Conservation (phyloP, 92 coral and sea anemone species). For the Porites divaricata region DNA sequence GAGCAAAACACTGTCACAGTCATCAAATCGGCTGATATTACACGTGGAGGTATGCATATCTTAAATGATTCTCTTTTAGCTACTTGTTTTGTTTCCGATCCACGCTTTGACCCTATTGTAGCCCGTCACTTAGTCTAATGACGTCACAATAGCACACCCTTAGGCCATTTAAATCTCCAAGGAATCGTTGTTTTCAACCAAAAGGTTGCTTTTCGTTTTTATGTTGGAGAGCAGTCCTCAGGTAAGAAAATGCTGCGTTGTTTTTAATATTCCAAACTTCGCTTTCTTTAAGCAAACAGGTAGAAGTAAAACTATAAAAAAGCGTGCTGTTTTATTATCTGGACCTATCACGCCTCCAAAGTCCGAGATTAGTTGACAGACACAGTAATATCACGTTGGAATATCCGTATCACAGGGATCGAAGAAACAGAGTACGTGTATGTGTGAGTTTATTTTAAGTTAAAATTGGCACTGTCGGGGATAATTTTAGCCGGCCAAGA, state of each 20-base stretch:
- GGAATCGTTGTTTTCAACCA: constrained; percentile 11
- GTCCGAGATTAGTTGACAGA: constrained; percentile 27
- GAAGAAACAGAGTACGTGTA: too few species aligned
- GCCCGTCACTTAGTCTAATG: constrained; percentile 13
- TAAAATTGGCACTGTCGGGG: constrained; percentile 4
- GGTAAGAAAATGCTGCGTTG: neutral
- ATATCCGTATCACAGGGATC: neutral
- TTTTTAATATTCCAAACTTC: neutral
- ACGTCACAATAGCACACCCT: constrained; percentile 51
- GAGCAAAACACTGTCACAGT: constrained; percentile 55
- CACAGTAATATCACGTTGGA: constrained; percentile 19
- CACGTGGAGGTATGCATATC: constrained; percentile 59
- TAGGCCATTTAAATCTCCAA: constrained; percentile 5
- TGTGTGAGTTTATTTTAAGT: neutral
- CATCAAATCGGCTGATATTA: constrained; percentile 51
- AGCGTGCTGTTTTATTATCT: neutral
- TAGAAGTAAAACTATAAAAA: neutral
- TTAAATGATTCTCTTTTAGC: constrained; percentile 37
- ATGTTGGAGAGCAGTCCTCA: neutral
- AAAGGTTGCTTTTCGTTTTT: neutral
- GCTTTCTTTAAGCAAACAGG: neutral
- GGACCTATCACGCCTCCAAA: constrained; percentile 21
- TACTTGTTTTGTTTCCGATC: constrained; percentile 30
- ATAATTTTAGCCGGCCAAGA: neutral
- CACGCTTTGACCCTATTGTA: constrained; percentile 40